Percentiles rank a stretch among this genome's conserved stretches.
Conservation (phyloP, 2,888 invertebrate species). For the Sinopyrophorus schimmeli region DNA sequence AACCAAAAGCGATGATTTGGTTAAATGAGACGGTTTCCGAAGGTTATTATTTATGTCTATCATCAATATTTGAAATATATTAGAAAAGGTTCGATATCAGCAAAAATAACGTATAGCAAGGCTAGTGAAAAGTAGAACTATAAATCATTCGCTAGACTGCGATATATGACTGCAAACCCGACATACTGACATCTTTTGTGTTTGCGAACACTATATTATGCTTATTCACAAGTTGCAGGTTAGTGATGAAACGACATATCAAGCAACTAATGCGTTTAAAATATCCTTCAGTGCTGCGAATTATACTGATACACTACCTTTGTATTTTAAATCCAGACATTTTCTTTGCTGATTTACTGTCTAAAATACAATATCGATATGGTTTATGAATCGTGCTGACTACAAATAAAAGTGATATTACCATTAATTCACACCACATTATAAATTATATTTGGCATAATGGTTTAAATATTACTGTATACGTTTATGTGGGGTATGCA, state of each 20-base stretch:
- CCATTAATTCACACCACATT: no score
- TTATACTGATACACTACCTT: slow-evolving; percentile 36
- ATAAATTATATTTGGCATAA: no score
- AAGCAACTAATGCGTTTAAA: slow-evolving; percentile 49
- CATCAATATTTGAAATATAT: slow-evolving; percentile 20
- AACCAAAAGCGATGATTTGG: no score
- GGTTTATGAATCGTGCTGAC: no score
- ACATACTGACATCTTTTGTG: slow-evolving; percentile 47
- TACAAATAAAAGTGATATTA: no score
- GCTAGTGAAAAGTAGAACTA: slow-evolving; percentile 31
- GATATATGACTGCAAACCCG: slow-evolving; percentile 47
- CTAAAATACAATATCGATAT: no score
- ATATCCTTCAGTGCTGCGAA: slow-evolving; percentile 41
- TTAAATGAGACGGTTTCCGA: no score
- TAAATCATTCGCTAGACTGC: slow-evolving; percentile 39
- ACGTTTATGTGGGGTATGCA: no score
- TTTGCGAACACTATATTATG: slow-evolving; percentile 46
- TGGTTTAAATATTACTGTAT: no score
- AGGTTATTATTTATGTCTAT: slow-evolving; percentile 12
- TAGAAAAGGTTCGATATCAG: slow-evolving; percentile 22
- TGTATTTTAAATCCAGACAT: no score
- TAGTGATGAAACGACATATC: slow-evolving; percentile 35
- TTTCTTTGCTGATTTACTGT: no score
- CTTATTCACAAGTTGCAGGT: slow-evolving; percentile 46
- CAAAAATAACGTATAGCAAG: slow-evolving; percentile 28